Evolutionary conservation across 2,797 vertebrate genomes (phyloP).

Genomic region (Gymnodraco acuticeps): DNA sequence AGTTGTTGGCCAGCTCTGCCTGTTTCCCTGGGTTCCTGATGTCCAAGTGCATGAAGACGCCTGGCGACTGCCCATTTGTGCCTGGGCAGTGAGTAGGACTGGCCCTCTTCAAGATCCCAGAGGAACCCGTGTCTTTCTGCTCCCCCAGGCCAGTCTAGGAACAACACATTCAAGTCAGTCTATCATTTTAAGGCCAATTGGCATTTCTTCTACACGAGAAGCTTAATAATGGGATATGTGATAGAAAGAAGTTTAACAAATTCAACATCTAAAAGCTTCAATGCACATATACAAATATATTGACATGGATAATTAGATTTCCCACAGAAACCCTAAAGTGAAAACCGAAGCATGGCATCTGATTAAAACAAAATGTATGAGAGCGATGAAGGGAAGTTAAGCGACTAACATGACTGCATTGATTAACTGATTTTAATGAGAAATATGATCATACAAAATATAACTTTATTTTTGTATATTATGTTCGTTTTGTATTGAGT

Average conservation of each 20-base stretch:
- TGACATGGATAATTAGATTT: neutral
- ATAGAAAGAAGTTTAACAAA: neutral
- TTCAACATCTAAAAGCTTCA: neutral
- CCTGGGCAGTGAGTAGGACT: constrained; percentile 80
- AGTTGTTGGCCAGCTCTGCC: constrained; percentile 70
- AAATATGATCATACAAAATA: neutral
- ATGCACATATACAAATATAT: no score
- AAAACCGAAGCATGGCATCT: neutral
- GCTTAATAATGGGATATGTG: neutral
- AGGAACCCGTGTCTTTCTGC: constrained; percentile 72
- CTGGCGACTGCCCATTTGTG: constrained; percentile 74
- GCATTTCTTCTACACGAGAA: neutral
- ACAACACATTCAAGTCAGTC: constrained; percentile 13
- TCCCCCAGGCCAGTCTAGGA: constrained; percentile 75
- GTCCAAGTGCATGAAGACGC: constrained; percentile 82
- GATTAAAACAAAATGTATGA: neutral
- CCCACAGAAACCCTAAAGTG: neutral
- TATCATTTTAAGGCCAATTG: neutral
- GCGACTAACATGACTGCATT: no score
- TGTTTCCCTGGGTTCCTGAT: constrained; percentile 78
- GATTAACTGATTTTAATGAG: neutral
- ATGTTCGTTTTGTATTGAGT: no score
- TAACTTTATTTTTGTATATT: neutral
- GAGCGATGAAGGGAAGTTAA: neutral
- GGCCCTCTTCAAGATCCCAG: constrained; percentile 80